Base-by-base conservation (phyloP, 2,888 invertebrate species). In the Notocelia uddmanniana region DNA sequence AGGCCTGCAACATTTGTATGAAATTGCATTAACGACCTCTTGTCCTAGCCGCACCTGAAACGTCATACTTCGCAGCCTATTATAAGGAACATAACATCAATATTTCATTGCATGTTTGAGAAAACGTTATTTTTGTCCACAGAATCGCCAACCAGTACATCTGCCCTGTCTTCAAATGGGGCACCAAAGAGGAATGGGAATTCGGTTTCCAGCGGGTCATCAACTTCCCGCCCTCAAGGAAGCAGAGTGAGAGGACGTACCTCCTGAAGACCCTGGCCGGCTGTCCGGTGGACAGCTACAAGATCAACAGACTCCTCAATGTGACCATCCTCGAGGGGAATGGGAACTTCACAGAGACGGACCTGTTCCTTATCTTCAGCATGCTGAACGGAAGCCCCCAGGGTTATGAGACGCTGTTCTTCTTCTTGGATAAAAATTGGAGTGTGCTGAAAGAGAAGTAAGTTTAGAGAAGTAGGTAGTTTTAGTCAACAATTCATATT, bases 121-220 rank as follows among this genome's bases (percentile, higher is more conserved):
- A 31, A 5, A 31, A 5, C 8, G 8, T 31, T 31, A 2, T 15
- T 18, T 50, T 73, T 64, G 41, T 50, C 76, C 70, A 37, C 85
- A 97, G 97, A 8, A 95, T 97, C 62, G 94, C 96, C 19, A 96
- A 96, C 85, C 95, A 96, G 81, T 96, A 95, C 85, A 95, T 97
- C 74, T 97, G 97, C 75, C 97, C 97, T 0, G 97, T 97, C 0
- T 97, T 97, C 86, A 96, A 96, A 87, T 97, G 97, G 96, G 97
- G 97, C 0, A 95, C 96, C 0, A 94, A 94, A 77, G 95, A 96
- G 57, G 97, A 97, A 85, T 97, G 97, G 97, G 95, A 97, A 76
- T 97, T 97, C 78, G 97, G 97, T 45, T 92, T 97, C 0, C 95
- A 97, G 76, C 94, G 97, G 11, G 95, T 97, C 0, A 95, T 96